phyloP scores from a whole-genome alignment of 2,797 vertebrate genomes.

The Thunnus albacares region DNA sequence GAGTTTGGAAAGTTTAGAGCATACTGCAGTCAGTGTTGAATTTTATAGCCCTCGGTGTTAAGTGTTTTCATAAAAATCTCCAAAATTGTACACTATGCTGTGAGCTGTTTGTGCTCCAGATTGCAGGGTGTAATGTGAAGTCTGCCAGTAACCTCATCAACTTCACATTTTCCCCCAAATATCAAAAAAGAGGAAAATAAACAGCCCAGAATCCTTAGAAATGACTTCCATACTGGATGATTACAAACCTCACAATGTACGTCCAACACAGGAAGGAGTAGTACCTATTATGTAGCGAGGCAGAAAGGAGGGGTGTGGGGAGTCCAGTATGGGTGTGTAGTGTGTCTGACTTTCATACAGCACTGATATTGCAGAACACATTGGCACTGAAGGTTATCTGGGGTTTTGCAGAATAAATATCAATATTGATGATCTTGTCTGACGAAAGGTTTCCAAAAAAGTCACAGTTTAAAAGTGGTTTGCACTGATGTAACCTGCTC shows the following conservation, averaged over 20 bases:
- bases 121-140: conserved; percentile 36
- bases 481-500: background rate
- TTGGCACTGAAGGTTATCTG: background rate
- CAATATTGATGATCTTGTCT: no score
- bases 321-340: no score
- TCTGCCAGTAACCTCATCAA: conserved; percentile 1
- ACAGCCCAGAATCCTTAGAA: background rate
- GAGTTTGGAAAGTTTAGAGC: conserved; percentile 28
- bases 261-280: no score
- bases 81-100: conserved; percentile 30
- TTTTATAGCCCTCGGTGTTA: no score
- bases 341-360: background rate
- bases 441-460: no score
- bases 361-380: background rate
- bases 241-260: background rate
- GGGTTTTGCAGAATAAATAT: background rate
- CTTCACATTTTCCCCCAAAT: background rate
- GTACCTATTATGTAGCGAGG: no score
- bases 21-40: conserved; percentile 9
- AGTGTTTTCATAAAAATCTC: conserved; percentile 20
- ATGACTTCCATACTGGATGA: background rate
- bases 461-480: background rate
- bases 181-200: conserved; percentile 13
- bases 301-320: no score
- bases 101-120: conserved; percentile 40